These are phyloP conservation scores for Seriola aureovittata DNA, from an alignment of 2,113 vertebrate genomes.

Conservation along the genomic window DNA sequence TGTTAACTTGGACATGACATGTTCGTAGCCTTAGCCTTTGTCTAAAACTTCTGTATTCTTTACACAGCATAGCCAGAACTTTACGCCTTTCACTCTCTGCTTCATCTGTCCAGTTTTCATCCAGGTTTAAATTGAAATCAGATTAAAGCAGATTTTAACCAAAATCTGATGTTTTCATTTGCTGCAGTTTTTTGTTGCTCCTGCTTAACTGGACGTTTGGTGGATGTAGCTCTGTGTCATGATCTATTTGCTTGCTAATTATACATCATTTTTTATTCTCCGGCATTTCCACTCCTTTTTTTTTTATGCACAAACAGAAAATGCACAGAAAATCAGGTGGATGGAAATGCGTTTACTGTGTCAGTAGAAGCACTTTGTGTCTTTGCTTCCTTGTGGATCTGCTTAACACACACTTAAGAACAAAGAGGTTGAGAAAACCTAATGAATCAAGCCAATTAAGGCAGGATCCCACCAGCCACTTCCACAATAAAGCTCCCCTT, in stretches of 20 bases:
- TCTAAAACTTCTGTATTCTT: too few relatives aligned
- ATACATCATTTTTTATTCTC: neutral
- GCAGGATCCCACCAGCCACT: conserved; percentile 23
- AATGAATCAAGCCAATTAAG: conserved; percentile 53
- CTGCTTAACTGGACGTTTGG: too few relatives aligned
- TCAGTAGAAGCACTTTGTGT: conserved; percentile 4
- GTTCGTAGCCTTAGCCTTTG: too few relatives aligned
- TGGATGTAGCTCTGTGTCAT: neutral
- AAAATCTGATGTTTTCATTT: neutral
- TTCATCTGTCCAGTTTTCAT: too few relatives aligned
- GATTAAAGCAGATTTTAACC: too few relatives aligned
- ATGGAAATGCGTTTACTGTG: neutral
- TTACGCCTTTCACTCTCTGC: too few relatives aligned
- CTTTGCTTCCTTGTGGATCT: neutral
- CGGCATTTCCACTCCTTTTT: neutral
- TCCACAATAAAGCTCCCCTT: conserved; percentile 15
- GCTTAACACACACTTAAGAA: conserved; percentile 39
- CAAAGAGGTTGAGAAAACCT: conserved; percentile 13
- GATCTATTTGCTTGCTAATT: neutral
- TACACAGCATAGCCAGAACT: too few relatives aligned
- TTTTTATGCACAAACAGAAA: neutral
- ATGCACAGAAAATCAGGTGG: neutral
- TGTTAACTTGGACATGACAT: too few relatives aligned
- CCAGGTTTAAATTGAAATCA: too few relatives aligned
- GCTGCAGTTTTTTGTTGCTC: neutral